Evolutionary conservation across 53 echinoderm and acorn worm genomes (phyloP), one percentile per base, ranked within the genome.

Genomic region (Hippasteria phrygiana): DNA sequence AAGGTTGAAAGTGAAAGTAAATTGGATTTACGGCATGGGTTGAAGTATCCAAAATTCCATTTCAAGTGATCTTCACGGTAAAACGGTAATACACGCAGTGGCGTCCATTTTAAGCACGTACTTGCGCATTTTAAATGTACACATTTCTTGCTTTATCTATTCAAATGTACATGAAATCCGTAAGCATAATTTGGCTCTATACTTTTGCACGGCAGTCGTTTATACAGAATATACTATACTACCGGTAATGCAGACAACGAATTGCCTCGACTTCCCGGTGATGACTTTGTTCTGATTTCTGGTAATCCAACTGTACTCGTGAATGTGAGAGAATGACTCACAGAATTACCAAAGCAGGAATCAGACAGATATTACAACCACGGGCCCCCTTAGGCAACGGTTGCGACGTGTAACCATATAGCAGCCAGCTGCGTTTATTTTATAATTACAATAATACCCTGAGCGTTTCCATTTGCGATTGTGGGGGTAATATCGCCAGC

Each of bases 371-470:
- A 82, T 36, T 55, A 55, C 37, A 54, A 14, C 26, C 20, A 5
- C 32, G 12, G 26, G 16, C 59, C 20, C 64, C 82, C 82, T n/a
- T 20, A 11, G 82, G 82, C 82, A 12, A 64, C 18, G 17, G 29
- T 73, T 39, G 41, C 13, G 43, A 2, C 64, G 82, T 43, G 66
- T 82, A 81, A 82, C 82, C 64, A 39, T 50, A 75, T 64, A 64
- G 64, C 65, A 7, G 9, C 26, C 82, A 82, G 82, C 82, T 82
- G 82, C 67, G 64, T 63, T 46, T 82, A 47, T 45, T 45, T 66
- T 82, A 47, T 66, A 43, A 82, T 82, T 65, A 81, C 82, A 34
- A 82, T 43, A 82, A 62, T 63, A 82, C 82, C 82, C 18, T 45
- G 28, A 82, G 82, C 65, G 66, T 43, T 43, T 82, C 66, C 40